Evolutionary conservation across 2,113 vertebrate genomes (phyloP), one percentile per base, ranked within the genome.

Genomic region (Alexandromys fortis): DNA sequence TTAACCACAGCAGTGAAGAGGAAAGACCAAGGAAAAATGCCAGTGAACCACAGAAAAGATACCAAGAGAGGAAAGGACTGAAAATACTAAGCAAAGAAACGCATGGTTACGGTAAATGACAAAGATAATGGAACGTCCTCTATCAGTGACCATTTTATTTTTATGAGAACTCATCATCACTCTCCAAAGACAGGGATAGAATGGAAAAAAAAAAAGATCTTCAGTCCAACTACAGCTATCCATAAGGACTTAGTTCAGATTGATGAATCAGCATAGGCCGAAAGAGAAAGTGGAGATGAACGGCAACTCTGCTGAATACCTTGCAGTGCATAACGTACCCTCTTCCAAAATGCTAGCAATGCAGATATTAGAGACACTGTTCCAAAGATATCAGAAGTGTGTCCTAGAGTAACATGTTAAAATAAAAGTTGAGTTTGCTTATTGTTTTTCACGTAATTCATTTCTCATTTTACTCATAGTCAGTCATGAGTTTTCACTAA

Each of bases 181-280:
- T 24, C 11, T 82, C 79, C 52, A 58, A 58, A 58, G 35, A 58
- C 79, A 58, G 19, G 13, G 49, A 35, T 5, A 13, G 8, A n/a
- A 55, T 21, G 4, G 17, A 81, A 2, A 55, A 19, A 82, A 0
- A 52, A 17, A 45, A 45, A 81, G 4, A 24, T 14, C 19, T 58
- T 24, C 45, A 58, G 11, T 2, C 19, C 79, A 38, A 13, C 35
- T n/a, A 7, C 21, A n/a, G 55, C 9, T 81, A 4, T n/a, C 52
- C 5, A 55, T 52, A 24, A 81, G 11, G 0, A n/a, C 2, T 58
- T 21, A 82, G 11, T 55, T 82, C 52, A 82, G 52, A 38, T n/a
- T 55, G 2, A 21, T 1, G 0, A 82, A n/a, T 24, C 10, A 3
- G 5, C 2, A 61, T n/a, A 61, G 35, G 21, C 47, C 9, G 0